phyloP scores from a whole-genome alignment of 2,888 invertebrate species.

The Erebia epiphron region DNA sequence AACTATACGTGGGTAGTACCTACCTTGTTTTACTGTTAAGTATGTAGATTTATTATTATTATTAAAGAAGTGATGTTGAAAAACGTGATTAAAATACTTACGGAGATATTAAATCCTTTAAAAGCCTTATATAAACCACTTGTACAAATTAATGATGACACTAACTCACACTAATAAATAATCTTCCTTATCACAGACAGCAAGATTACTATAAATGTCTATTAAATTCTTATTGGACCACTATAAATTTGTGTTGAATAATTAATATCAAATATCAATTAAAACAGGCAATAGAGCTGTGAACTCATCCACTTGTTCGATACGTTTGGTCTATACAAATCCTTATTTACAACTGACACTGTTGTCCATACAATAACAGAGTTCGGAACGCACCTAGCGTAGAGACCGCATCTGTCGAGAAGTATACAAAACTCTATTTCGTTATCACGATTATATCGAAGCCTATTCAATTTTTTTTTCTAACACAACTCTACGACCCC shows the following conservation, averaged over 20 bases:
- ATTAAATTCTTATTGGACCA: conserved; percentile 70
- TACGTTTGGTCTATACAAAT: conserved; percentile 82
- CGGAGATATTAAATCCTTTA: conserved; percentile 63
- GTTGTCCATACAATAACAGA: conserved; percentile 76
- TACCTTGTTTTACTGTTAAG: too few relatives aligned
- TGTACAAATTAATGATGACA: conserved; percentile 60
- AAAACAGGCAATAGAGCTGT: conserved; percentile 56
- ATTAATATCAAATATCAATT: conserved; percentile 46
- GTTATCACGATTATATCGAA: conserved; percentile 63
- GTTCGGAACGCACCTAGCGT: conserved; percentile 68
- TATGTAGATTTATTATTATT: too few relatives aligned
- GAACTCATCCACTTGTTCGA: conserved; percentile 68
- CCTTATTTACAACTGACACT: conserved; percentile 83
- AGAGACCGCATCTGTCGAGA: conserved; percentile 71
- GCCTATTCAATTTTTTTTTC: conserved; percentile 65
- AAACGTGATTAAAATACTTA: conserved; percentile 54
- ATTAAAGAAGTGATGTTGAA: too few relatives aligned
- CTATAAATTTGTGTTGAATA: conserved; percentile 43
- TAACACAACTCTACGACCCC: conserved; percentile 78
- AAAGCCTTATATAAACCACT: conserved; percentile 58
- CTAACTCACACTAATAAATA: conserved; percentile 64
- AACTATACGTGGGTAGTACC: too few relatives aligned
- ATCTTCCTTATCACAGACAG: conserved; percentile 64
- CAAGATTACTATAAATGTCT: conserved; percentile 53
- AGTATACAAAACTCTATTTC: conserved; percentile 61